Evolutionary conservation across 2,888 invertebrate genomes (phyloP).

Genomic region (Mactromeris polynyma): DNA sequence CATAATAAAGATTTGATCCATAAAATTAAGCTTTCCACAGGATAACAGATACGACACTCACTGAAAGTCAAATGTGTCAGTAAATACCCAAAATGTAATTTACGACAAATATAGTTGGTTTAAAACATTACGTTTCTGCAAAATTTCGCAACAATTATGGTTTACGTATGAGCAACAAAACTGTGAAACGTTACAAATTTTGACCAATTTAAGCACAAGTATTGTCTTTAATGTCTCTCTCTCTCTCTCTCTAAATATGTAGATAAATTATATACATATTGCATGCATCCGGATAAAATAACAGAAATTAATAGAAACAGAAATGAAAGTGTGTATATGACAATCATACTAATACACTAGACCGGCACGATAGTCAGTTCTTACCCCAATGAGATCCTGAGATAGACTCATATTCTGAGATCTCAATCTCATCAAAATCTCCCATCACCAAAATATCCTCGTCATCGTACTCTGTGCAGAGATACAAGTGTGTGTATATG

Average conservation of each 20-base stretch:
- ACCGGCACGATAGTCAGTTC: slow-evolving; percentile 43
- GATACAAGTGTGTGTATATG: slow-evolving; percentile 25
- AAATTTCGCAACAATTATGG: too few species aligned
- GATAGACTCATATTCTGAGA: slow-evolving; percentile 64
- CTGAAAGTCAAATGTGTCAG: too few species aligned
- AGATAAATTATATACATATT: not conserved
- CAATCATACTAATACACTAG: slow-evolving; percentile 17
- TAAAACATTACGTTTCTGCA: too few species aligned
- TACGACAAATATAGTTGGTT: too few species aligned
- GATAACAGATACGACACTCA: too few species aligned
- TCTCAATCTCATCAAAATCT: slow-evolving; percentile 67
- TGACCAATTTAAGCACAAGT: too few species aligned
- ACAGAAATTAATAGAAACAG: not conserved
- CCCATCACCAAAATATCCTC: slow-evolving; percentile 70
- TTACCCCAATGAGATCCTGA: slow-evolving; percentile 69
- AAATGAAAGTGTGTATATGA: slow-evolving; percentile 30
- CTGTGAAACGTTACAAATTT: too few species aligned
- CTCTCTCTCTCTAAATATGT: not conserved
- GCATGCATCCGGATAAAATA: not conserved
- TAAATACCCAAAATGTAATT: too few species aligned
- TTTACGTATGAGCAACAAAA: too few species aligned
- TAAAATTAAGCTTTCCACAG: too few species aligned
- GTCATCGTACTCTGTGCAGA: slow-evolving; percentile 49
- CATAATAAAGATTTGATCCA: too few species aligned
- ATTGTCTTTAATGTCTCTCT: not conserved